Conservation (phyloP, 2,113 vertebrate species). For the Xenopus laevis region DNA sequence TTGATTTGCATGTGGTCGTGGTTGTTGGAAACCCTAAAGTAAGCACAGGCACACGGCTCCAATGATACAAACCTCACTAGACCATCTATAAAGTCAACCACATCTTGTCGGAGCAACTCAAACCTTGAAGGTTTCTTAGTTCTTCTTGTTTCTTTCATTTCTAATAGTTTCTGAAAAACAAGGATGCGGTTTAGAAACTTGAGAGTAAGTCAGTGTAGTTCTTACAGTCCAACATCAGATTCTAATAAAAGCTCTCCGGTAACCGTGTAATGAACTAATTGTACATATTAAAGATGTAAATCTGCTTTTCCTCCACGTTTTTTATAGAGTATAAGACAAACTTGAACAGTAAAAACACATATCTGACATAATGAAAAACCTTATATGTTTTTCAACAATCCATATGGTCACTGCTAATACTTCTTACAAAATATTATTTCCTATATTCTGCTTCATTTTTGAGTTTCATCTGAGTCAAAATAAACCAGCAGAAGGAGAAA, state of each 20-base stretch:
- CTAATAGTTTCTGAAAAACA: constrained; percentile 75
- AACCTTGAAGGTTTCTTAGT: constrained; percentile 84
- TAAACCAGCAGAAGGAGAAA: too few relatives aligned
- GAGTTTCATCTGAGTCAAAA: too few relatives aligned
- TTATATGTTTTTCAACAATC: background rate
- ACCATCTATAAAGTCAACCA: constrained; percentile 75
- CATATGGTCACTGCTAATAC: background rate
- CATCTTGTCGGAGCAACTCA: constrained; percentile 79
- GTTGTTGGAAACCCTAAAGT: too few relatives aligned
- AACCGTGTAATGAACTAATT: background rate
- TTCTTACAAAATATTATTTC: background rate
- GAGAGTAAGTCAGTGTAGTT: background rate
- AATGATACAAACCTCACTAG: constrained; percentile 77
- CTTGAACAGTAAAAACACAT: background rate
- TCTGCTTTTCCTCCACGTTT: background rate
- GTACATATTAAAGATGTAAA: background rate
- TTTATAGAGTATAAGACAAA: background rate
- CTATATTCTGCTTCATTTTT: background rate
- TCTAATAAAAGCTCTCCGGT: constrained; percentile 8
- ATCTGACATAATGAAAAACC: constrained; percentile 5
- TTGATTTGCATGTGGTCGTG: too few relatives aligned
- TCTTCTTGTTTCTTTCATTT: constrained; percentile 84
- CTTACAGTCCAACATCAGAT: constrained; percentile 13
- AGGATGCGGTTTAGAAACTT: constrained; percentile 18
- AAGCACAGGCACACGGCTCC: too few relatives aligned